Base-by-base conservation (phyloP, 2,888 invertebrate genomes). In the Thecocarcelia acutangulata region DNA sequence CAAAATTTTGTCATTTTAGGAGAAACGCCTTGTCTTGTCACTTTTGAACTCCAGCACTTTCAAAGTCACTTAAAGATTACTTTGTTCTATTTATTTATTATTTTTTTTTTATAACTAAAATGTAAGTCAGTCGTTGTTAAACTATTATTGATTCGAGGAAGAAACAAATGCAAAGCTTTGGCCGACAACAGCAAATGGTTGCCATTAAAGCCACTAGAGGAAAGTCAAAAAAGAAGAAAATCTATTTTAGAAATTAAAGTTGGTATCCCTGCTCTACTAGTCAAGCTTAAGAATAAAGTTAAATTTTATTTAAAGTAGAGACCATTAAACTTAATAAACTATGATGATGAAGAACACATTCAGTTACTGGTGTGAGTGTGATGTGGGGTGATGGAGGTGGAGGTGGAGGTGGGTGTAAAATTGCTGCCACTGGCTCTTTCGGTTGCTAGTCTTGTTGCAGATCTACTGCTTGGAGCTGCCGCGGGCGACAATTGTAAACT, bases 61-160 rank as follows among this genome's bases (percentile, higher is more conserved):
- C 15, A 40, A 64, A 9, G 8, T 50, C 19, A 33, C 13, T 37
- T 33, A 33, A 5, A 2, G 24, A 28, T 17, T 46, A 28, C 8
- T 46, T 58, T 70, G 17, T 33, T 58, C 6, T 59, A 13, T 37
- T 59, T 54, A 19, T 33, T 13, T 48, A 15, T 28, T 19, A 15
- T 33, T 56, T 48, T 37, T 24, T 17, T 69, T 56, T 64, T 70
- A 28, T 44, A 66, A 42, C 56, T 80, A 74, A 64, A 40, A 63
- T 63, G 63, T 77, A 82, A 70, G 70, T 82, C 82, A 82, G 82
- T 82, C 82, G 52, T 79, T 66, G 50, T 73, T 79, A 66, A 59
- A 52, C 52, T 73, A 66, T 48, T 21, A 63, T 44, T 52, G 24
- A 59, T 58, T 50, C 63, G 11, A 42, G 56, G 56, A 63, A 54